Conservation (phyloP, 2,113 vertebrate genomes). For the Acanthisitta chloris region DNA sequence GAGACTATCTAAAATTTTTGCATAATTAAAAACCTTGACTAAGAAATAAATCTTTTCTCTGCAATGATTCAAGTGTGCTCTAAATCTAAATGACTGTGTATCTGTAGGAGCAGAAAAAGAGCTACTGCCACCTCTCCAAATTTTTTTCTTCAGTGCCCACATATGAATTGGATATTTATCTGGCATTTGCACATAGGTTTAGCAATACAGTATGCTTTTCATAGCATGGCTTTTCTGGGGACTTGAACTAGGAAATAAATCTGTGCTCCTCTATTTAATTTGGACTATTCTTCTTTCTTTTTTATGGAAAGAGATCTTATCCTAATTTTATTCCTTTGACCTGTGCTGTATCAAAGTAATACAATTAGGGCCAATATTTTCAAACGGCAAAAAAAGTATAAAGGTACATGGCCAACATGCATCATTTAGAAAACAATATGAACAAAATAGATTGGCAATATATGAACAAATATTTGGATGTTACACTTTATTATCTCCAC, state of each 20-base stretch:
- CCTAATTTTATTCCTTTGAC: slow-evolving; percentile 11
- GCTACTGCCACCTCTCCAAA: not conserved
- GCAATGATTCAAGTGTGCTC: not conserved
- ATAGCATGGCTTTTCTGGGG: not conserved
- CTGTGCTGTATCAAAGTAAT: not conserved
- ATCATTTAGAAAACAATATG: slow-evolving; percentile 21
- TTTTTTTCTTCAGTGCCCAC: not conserved
- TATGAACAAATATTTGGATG: slow-evolving; percentile 56
- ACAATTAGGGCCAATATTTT: slow-evolving; percentile 22
- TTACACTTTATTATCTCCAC: slow-evolving; percentile 52
- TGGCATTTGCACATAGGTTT: not conserved
- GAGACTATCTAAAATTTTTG: not conserved
- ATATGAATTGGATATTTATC: not conserved
- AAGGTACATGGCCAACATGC: not conserved
- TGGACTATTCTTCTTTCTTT: not conserved
- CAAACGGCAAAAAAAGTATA: not conserved
- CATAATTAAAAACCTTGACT: not conserved
- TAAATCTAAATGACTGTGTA: not conserved
- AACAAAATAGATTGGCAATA: slow-evolving; percentile 13
- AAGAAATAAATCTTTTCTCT: not conserved
- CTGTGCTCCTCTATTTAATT: not conserved
- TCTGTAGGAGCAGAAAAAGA: not conserved
- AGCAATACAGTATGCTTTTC: not conserved
- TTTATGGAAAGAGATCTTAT: not conserved
- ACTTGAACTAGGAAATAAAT: not conserved